Percentiles rank a stretch among this genome's conserved stretches.
These are phyloP conservation scores for Eremophila alpestris DNA, from an alignment of 2,797 vertebrate genomes.

Conservation along the genomic window DNA sequence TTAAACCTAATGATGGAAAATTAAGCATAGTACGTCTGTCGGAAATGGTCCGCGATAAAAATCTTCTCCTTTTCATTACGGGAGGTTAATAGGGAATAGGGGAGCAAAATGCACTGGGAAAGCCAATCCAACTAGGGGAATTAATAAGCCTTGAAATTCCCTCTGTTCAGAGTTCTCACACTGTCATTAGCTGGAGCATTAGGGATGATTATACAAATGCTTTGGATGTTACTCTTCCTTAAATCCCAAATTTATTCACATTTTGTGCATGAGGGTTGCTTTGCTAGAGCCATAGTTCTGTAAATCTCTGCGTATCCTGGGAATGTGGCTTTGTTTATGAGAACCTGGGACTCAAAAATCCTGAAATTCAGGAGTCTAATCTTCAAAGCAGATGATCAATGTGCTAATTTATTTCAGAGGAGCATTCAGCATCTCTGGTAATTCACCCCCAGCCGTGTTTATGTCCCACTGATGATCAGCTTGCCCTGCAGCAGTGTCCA, in stretches of 20 bases:
- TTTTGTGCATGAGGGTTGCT: conserved; percentile 43
- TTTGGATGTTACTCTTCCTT: conserved; percentile 66
- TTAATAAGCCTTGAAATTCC: conserved; percentile 82
- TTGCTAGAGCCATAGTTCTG: conserved; percentile 30
- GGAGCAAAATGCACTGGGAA: conserved; percentile 68
- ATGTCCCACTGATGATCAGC: not conserved
- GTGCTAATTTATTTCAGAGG: not conserved
- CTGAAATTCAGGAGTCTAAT: not conserved
- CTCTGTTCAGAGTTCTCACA: conserved; percentile 71
- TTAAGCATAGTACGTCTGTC: conserved; percentile 74
- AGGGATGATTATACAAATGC: conserved; percentile 71
- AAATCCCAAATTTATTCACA: conserved; percentile 68
- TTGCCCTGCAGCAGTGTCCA: not conserved
- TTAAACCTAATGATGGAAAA: conserved; percentile 80
- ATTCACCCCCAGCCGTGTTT: not conserved
- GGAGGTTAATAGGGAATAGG: conserved; percentile 77
- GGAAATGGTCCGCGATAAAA: conserved; percentile 71
- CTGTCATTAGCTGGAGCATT: conserved; percentile 69
- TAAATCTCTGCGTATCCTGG: not conserved
- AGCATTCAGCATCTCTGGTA: not conserved
- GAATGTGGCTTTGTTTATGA: not conserved
- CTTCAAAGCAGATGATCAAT: not conserved
- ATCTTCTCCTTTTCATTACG: conserved; percentile 71
- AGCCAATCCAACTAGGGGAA: conserved; percentile 70
- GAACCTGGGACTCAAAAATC: not conserved